Conservation (phyloP, 2,797 vertebrate genomes). For the Gila robusta region DNA sequence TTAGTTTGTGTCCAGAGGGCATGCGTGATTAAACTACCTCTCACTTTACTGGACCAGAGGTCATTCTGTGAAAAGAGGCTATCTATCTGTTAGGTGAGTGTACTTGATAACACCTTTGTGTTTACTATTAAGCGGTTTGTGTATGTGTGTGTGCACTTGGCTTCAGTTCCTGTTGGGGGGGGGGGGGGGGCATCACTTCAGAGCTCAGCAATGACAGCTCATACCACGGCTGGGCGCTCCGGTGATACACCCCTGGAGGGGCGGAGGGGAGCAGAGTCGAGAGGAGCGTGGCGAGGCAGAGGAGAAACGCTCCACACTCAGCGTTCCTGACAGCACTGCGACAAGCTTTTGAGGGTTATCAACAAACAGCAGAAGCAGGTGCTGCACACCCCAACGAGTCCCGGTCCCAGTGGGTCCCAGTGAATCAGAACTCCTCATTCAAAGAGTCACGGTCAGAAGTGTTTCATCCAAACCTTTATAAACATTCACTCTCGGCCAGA, state of each 20-base stretch:
- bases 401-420: slow-evolving; percentile 46
- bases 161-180: slow-evolving; percentile 48
- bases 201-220: slow-evolving; percentile 84
- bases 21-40: slow-evolving; percentile 65
- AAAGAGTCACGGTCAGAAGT: slow-evolving; percentile 62
- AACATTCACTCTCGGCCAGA: neutral
- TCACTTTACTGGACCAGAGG: slow-evolving; percentile 67
- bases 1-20: slow-evolving; percentile 47
- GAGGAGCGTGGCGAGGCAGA: slow-evolving; percentile 40
- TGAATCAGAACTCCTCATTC: slow-evolving; percentile 30
- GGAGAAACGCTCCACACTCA: slow-evolving; percentile 77
- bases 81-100: slow-evolving; percentile 73
- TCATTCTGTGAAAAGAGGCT: slow-evolving; percentile 61
- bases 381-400: slow-evolving; percentile 69
- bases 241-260: slow-evolving; percentile 72
- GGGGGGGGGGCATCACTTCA: slow-evolving; percentile 76
- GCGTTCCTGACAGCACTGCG: slow-evolving; percentile 76
- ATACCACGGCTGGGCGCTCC: slow-evolving; percentile 83
- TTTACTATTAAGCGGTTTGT: slow-evolving; percentile 29
- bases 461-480: slow-evolving; percentile 13
- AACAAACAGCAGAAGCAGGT: slow-evolving; percentile 76
- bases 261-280: slow-evolving; percentile 9
- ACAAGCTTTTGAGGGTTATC: slow-evolving; percentile 69
- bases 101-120: slow-evolving; percentile 45
- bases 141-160: slow-evolving; percentile 67